Percentiles rank a stretch among this genome's conserved stretches.
phyloP scores from a whole-genome alignment of 2,113 vertebrate genomes.

The Hemiscyllium ocellatum region DNA sequence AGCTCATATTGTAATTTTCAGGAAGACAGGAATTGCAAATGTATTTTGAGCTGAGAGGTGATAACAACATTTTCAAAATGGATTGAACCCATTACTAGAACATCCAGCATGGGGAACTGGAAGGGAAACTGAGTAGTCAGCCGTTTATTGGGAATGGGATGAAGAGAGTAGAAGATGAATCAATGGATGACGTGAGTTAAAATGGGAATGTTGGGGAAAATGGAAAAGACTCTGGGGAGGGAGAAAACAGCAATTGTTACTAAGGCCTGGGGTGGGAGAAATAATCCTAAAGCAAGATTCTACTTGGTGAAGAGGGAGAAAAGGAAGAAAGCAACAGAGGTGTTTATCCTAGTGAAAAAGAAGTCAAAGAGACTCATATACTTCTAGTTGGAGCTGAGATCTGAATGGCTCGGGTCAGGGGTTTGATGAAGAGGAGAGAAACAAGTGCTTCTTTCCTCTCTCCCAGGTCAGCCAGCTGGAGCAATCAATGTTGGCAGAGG shows the following conservation, averaged over 20 bases:
- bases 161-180: not conserved
- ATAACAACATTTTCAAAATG: not conserved
- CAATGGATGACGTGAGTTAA: not conserved
- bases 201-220: not conserved
- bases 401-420: too few species aligned
- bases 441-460: not conserved
- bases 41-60: not conserved
- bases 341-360: not conserved
- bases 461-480: not conserved
- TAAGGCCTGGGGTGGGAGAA: not conserved
- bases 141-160: conserved; percentile 7
- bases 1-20: not conserved
- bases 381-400: not conserved
- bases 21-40: not conserved
- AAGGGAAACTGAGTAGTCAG: not conserved
- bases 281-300: not conserved
- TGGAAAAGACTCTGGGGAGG: not conserved
- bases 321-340: not conserved
- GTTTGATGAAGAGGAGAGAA: not conserved
- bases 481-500: not conserved
- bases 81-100: not conserved
- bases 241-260: too few species aligned
- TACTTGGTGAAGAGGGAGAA: not conserved
- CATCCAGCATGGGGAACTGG: not conserved
- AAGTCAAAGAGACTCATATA: not conserved